Percentiles rank a stretch among this genome's conserved stretches.
Evolutionary conservation across 2,888 invertebrate species (phyloP).

Genomic region (Campoplex nolae): DNA sequence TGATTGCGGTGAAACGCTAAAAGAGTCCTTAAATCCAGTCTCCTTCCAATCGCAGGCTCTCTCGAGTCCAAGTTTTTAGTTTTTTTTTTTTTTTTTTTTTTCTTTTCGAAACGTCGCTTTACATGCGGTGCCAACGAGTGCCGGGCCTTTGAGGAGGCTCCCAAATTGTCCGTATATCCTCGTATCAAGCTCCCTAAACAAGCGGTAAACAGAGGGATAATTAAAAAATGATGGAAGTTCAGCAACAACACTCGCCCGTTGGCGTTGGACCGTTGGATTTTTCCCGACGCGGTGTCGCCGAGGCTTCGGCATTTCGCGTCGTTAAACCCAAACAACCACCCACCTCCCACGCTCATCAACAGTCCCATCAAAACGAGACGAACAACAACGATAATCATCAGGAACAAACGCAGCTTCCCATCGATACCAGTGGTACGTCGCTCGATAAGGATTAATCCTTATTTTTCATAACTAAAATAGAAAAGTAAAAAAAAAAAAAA

Average conservation of each 20-base stretch:
- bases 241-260: constrained; percentile 83
- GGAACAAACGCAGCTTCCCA: constrained; percentile 77
- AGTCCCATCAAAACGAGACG: constrained; percentile 75
- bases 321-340: constrained; percentile 82
- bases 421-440: constrained; percentile 77
- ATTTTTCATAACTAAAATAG: neutral
- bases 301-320: constrained; percentile 83
- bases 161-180: neutral
- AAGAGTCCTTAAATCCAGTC: neutral
- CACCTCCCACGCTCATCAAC: constrained; percentile 76
- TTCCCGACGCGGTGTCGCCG: constrained; percentile 83
- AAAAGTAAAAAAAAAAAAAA: no score
- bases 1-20: constrained; percentile 4
- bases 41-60: neutral
- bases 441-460: neutral
- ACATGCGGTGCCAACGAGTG: constrained; percentile 50
- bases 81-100: no score
- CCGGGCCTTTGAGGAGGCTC: constrained; percentile 53
- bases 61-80: neutral
- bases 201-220: neutral
- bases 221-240: constrained; percentile 79
- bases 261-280: constrained; percentile 84
- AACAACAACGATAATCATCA: constrained; percentile 74
- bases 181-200: neutral
- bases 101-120: neutral